Evolutionary conservation across 2,113 vertebrate species (phyloP), one percentile per base, ranked within the genome.

Genomic region (Sarotherodon lohbergeri): DNA sequence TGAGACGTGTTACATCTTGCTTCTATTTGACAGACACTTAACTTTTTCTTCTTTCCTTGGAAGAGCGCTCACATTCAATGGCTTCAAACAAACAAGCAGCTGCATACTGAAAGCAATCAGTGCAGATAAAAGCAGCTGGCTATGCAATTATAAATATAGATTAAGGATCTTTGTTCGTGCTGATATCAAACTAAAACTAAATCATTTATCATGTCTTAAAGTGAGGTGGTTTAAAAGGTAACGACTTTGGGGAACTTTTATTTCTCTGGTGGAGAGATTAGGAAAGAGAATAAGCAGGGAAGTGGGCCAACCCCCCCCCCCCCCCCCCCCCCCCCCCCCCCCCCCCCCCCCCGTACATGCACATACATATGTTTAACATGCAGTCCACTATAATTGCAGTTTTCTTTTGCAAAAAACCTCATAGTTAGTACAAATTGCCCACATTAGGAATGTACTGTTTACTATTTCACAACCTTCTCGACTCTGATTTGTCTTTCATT

Each of bases 391-490:
- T 19, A 46, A 17, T 14, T 55, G 39, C 2, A 27, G 7, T 59
- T 55, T 50, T 50, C 17, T 81, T 56, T 24, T 24, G 27, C 50
- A 59, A 32, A 11, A 14, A 48, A 4, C 0, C 4, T 46, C 14
- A 4, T 3, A 5, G 22, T 71, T 39, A 9, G 6, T 34, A 27
- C 17, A 5, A 36, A 27, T 50, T 82, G 19, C 17, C 76, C 12
- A 56, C 61, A 57, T 57, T 81, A 63, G 61, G 43, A 87, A 32
- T 4, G 29, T 56, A 56, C 36, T 9, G 12, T 32, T 43, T 43
- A 16, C 9, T 85, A 41, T 90, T 91, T 86, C 68, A 71, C 90
- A 93, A 93, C 86, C 79, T 3, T 27, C 32, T 16, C 16, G 6
- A 10, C 4, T 16, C 2, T 76, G n/a, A 57, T 82, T 48, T 87